Evolutionary conservation across 1,140 invertebrate genomes (phyloP).

Genomic region (Papilio glaucus): DNA sequence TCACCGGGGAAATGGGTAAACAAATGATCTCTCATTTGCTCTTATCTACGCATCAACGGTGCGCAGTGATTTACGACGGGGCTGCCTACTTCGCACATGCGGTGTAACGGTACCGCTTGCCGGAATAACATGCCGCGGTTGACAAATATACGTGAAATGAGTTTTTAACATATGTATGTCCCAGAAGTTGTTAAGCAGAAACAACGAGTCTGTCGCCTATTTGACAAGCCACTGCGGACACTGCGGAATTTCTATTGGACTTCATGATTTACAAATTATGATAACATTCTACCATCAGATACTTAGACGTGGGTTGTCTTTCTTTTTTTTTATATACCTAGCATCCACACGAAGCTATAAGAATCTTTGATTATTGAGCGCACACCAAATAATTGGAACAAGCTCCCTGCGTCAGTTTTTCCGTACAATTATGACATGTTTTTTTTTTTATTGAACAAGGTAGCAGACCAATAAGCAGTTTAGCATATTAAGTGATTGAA

Average conservation of each 20-base stretch:
- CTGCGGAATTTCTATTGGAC: neutral
- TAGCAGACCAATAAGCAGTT: too few relatives aligned
- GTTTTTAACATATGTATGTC: slow-evolving; percentile 63
- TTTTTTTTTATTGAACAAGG: too few relatives aligned
- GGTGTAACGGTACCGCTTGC: slow-evolving; percentile 61
- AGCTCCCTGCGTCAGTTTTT: too few relatives aligned
- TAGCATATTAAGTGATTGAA: too few relatives aligned
- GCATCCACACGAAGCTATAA: too few relatives aligned
- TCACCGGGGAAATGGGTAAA: slow-evolving; percentile 73
- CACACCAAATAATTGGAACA: neutral
- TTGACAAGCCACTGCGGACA: neutral
- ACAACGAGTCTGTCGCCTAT: neutral
- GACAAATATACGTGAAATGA: slow-evolving; percentile 70
- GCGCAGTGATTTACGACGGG: slow-evolving; percentile 72
- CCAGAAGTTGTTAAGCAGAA: neutral
- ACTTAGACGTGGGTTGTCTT: neutral
- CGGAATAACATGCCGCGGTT: slow-evolving; percentile 65
- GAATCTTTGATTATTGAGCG: neutral
- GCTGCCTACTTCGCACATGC: slow-evolving; percentile 59
- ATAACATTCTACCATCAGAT: neutral
- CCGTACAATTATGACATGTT: neutral
- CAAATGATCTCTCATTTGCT: slow-evolving; percentile 78
- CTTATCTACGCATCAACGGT: slow-evolving; percentile 77
- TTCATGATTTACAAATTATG: neutral
- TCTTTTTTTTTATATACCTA: too few relatives aligned